A percentile compares a stretch with the other conserved stretches of the same genome.
phyloP scores from a whole-genome alignment of 2,113 vertebrate genomes.

The Hippolais icterina region DNA sequence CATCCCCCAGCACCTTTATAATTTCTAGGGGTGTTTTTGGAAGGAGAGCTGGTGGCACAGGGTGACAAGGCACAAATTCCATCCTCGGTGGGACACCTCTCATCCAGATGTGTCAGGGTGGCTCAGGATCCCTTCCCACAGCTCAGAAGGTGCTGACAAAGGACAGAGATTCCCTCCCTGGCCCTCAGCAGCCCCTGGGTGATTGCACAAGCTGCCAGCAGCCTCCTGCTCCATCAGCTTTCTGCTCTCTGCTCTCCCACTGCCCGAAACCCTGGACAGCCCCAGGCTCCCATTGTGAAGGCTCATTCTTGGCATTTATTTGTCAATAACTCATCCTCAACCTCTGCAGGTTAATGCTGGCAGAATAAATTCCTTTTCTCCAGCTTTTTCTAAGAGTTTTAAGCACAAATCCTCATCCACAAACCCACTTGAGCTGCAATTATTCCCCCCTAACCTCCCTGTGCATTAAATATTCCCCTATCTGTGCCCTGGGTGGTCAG shows the following conservation, averaged over 20 bases:
- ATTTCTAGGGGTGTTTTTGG: not conserved
- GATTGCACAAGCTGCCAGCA: not conserved
- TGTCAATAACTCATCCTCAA: not conserved
- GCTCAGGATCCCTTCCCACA: not conserved
- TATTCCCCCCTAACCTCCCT: not conserved
- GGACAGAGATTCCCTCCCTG: not conserved
- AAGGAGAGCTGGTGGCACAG: not conserved
- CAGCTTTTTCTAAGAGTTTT: not conserved
- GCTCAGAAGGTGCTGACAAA: not conserved
- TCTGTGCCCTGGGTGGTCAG: not conserved
- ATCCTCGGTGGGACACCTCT: accelerated
- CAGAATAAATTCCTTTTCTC: not conserved
- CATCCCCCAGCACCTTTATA: not conserved
- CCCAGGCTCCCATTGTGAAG: accelerated
- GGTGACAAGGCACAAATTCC: not conserved
- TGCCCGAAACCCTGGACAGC: not conserved
- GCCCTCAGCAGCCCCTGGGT: not conserved
- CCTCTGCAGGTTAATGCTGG: not conserved
- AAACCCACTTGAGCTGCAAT: not conserved
- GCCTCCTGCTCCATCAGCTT: not conserved
- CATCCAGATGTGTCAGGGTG: accelerated
- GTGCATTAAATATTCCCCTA: not conserved
- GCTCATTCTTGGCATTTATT: not conserved
- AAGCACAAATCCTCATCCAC: not conserved
- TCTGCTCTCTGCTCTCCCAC: not conserved